These are phyloP conservation scores for Peromyscus aztecus DNA, from an alignment of 2,797 vertebrate species.

Conservation along the genomic window DNA sequence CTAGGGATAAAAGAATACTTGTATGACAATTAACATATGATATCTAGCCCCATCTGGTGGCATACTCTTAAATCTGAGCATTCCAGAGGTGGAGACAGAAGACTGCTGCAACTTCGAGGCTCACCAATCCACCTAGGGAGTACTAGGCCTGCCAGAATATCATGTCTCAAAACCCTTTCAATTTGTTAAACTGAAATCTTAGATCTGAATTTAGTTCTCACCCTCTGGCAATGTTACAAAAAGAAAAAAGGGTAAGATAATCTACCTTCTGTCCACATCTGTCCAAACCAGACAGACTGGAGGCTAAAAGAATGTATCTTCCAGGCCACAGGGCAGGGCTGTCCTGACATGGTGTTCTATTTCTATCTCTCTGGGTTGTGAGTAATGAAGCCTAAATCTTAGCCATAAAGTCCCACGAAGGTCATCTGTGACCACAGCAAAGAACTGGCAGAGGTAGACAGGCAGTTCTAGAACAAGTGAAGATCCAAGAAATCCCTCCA, in stretches of 20 bases:
- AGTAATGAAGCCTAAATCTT: constrained; percentile 2
- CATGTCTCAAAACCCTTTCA: background rate
- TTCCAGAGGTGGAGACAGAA: background rate
- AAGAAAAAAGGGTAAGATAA: background rate
- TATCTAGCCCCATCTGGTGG: background rate
- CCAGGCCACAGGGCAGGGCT: background rate
- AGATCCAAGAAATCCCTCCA: background rate
- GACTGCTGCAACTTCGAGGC: background rate
- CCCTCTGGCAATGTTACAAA: background rate
- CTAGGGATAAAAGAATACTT: background rate
- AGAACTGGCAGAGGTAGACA: background rate
- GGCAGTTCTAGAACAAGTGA: background rate
- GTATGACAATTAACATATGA: background rate
- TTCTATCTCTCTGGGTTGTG: background rate
- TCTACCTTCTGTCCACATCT: background rate
- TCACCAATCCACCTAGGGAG: background rate
- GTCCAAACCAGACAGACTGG: background rate
- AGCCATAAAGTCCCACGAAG: background rate
- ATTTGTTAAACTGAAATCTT: background rate
- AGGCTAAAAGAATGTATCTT: background rate
- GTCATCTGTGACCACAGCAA: background rate
- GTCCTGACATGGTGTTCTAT: constrained; percentile 8
- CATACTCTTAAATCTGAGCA: background rate
- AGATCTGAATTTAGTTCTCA: constrained; percentile 42
- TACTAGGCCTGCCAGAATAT: background rate